Conservation (phyloP, 1,140 invertebrate genomes). For the Rhopalosiphum maidis region DNA sequence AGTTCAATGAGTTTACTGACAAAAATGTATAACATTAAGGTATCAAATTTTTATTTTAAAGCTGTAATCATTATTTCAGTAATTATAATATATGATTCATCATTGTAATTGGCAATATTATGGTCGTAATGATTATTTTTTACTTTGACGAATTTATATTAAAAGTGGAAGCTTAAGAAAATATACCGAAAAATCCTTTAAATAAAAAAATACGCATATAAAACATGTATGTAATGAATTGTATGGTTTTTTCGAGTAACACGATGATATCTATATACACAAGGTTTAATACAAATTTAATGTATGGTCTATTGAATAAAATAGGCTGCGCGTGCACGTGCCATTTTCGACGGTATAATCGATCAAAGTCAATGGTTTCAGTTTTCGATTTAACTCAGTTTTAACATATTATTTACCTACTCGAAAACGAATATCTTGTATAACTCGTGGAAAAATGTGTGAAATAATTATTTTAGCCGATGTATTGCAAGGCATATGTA, state of each 20-base stretch:
- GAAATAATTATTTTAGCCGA: background rate
- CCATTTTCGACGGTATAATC: background rate
- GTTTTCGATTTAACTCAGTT: background rate
- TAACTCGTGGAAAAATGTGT: background rate
- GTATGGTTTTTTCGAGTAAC: background rate
- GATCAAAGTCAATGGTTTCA: constrained; percentile 2
- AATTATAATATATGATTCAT: background rate
- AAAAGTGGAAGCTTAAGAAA: background rate
- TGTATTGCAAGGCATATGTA: background rate
- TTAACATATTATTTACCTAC: background rate
- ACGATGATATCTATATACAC: background rate
- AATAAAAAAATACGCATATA: background rate
- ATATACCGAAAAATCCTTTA: background rate
- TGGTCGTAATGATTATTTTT: background rate
- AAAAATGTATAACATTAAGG: background rate
- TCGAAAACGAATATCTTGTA: background rate
- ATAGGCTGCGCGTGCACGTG: background rate
- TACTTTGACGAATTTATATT: background rate
- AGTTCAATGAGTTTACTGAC: background rate
- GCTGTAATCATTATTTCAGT: background rate
- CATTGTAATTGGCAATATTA: background rate
- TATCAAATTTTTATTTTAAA: background rate
- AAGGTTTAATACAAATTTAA: background rate
- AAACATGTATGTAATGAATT: background rate
- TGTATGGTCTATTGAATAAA: background rate